These are phyloP conservation scores for Charadrius vociferus DNA, from an alignment of 2,113 vertebrate genomes.

Conservation along the genomic window DNA sequence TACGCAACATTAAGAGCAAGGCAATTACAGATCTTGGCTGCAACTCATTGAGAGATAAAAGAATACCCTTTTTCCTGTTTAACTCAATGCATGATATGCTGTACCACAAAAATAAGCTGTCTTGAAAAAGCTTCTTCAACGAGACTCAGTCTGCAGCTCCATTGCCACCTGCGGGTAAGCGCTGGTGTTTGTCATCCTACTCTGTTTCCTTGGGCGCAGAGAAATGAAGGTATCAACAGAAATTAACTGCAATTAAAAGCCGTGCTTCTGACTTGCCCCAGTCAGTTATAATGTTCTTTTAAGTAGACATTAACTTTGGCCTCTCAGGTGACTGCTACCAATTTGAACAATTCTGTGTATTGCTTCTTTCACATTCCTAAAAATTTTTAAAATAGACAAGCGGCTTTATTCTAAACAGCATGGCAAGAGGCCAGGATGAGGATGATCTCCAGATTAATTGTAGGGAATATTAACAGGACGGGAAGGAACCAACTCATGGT, in stretches of 20 bases:
- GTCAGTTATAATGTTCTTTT: neutral
- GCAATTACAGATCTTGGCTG: conserved; percentile 74
- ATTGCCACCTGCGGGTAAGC: conserved; percentile 53
- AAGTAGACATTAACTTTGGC: neutral
- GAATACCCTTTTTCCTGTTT: conserved; percentile 44
- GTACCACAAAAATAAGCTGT: neutral
- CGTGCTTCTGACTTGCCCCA: neutral
- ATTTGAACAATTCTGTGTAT: neutral
- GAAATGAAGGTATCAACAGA: neutral
- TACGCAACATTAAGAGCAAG: conserved; percentile 72
- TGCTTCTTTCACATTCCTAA: neutral
- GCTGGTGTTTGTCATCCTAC: neutral
- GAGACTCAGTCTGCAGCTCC: conserved; percentile 1
- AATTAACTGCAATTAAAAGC: neutral
- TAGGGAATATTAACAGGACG: neutral
- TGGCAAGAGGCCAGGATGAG: accelerated
- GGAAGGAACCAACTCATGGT: neutral
- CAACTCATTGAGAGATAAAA: conserved; percentile 60
- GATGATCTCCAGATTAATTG: neutral
- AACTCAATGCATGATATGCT: conserved; percentile 10
- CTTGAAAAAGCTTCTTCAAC: conserved; percentile 1
- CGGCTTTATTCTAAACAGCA: neutral
- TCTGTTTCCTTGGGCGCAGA: neutral
- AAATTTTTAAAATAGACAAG: neutral
- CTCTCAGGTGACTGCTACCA: neutral